Percentiles rank a stretch among this genome's conserved stretches.
Evolutionary conservation across 2,113 vertebrate genomes (phyloP).

Genomic region (Scomber scombrus): DNA sequence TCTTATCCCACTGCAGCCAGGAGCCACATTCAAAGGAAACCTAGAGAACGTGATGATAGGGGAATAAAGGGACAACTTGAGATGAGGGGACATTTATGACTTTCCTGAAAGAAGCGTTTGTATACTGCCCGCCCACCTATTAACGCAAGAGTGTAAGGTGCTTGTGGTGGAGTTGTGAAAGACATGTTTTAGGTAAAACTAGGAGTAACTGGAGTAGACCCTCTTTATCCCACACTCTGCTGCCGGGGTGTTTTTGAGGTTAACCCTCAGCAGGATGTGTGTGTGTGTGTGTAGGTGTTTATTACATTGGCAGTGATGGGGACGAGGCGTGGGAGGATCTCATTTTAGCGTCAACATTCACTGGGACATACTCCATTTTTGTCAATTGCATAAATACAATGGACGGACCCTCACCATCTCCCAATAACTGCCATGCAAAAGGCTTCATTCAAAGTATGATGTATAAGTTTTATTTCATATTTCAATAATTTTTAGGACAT

Average conservation of each 20-base stretch:
- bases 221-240: constrained; percentile 58
- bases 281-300: constrained; percentile 40
- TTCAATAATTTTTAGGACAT: not conserved
- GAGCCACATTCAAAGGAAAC: constrained; percentile 67
- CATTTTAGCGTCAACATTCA: too few relatives aligned
- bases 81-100: constrained; percentile 69
- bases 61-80: constrained; percentile 67
- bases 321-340: constrained; percentile 22
- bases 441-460: not conserved
- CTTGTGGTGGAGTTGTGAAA: constrained; percentile 65
- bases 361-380: constrained; percentile 9
- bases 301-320: constrained; percentile 28
- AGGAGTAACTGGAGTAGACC: constrained; percentile 67
- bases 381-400: not conserved
- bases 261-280: constrained; percentile 47
- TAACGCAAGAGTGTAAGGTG: constrained; percentile 62
- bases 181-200: constrained; percentile 61
- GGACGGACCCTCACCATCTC: not conserved
- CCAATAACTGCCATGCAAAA: not conserved
- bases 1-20: constrained; percentile 53
- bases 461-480: not conserved
- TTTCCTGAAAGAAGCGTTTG: constrained; percentile 65
- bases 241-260: constrained; percentile 55
- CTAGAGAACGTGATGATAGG: constrained; percentile 62
- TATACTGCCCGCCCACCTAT: constrained; percentile 61